Base-by-base conservation (phyloP, 2,113 vertebrate species). In the Vidua chalybeata region DNA sequence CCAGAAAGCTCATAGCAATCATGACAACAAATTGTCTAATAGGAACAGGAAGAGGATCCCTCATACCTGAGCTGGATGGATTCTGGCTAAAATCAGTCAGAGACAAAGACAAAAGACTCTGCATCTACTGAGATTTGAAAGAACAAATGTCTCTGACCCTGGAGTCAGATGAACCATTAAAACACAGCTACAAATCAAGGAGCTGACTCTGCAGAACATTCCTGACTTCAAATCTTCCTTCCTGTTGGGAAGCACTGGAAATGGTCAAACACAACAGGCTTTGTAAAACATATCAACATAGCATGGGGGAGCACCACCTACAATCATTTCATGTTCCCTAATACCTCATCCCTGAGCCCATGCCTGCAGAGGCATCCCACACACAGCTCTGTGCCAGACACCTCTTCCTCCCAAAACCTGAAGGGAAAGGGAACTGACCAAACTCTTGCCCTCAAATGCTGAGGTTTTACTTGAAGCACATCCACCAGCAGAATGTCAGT, bases 1-100 rank as follows among this genome's bases (percentile, higher is more conserved):
- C 49, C 55, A 92, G 91, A 87, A 97, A 76, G 67, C 56, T 94
- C 55, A 46, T 2, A 94, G 92, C 73, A 95, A 90, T 87, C 59
- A 28, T 31, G 75, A 95, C 86, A 94, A 94, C 87, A 94, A 95
- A 92, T 68, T 71, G 51, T 63, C 49, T 72, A 23, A 55, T 4
- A 21, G 37, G n/a, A 75, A 43, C 10, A 52, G 35, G 58, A 67
- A 52, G 48, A 63, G 13, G 51, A 82, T 48, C 52, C 13, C 39
- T 45, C 1, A 0, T 33, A 73, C 48, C 18, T 33, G 43, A 89
- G 43, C 39, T 45, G 37, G 4, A 6, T 4, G 1, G 20, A 63
- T 74, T 46, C 46, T 63, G 33, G 28, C 21, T 69, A 45, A 81
- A 35, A 39, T 58, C 48, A 56, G 58, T 23, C 58, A 43, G 31